Evolutionary conservation across 2,888 invertebrate species (phyloP), one percentile per base, ranked within the genome.

Genomic region (Caradrina clavipalpis): DNA sequence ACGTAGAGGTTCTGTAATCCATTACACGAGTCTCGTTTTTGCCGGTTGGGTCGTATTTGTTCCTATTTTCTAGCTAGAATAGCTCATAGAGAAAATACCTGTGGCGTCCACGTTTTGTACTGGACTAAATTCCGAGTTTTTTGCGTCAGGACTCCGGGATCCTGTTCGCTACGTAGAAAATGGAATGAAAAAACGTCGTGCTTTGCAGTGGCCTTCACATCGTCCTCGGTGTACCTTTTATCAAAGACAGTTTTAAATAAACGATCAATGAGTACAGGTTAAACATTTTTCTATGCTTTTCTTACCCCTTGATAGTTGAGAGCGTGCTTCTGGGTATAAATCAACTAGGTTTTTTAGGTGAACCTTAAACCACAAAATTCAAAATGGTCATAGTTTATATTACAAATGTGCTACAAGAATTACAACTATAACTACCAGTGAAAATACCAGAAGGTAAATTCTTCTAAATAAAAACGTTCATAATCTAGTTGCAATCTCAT

Each of bases 231-330:
- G 13, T 13, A 39, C 49, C 19, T 70, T 50, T 70, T 70, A n/a
- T 45, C 63, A 70, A 70, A 70, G 63, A 63, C 13, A 63, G 8
- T 63, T 55, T 70, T 42, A 45, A 63, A 71, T 51, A 56, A 51
- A 56, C 45, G 45, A 51, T 63, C 42, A 17, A 35, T 67, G 42
- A 22, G 45, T 39, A 5, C 21, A 7, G n/a, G 19, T 1, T 22
- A 19, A 10, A 49, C 45, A 5, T 53, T 45, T 11, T 54, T 11
- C 15, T 2, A 2, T 39, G 8, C 15, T 69, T 49, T 61, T 54
- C 19, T 61, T 19, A 7, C 39, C 13, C 15, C 8, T 49, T 47
- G 17, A 42, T 4, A 15, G 8, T 4, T 3, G n/a, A 49, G 10
- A 21, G 15, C n/a, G 7, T 15, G 4, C 15, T 45, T 4, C 45